Evolutionary conservation across 2,888 invertebrate genomes (phyloP).

Genomic region (Eueremaeus valkanovi): DNA sequence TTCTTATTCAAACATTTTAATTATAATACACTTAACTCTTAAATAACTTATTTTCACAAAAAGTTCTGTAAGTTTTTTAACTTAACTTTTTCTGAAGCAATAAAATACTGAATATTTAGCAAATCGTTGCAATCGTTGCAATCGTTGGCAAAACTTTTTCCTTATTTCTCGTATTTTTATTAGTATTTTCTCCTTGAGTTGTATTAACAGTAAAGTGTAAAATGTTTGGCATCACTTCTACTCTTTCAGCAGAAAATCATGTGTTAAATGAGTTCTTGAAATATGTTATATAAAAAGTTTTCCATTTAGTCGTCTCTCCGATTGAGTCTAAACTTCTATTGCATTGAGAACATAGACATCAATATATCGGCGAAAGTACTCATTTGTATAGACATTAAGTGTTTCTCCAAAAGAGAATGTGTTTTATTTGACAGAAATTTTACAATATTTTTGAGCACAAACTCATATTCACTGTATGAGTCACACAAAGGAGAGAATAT

Average conservation of each 20-base stretch:
- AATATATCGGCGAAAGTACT: neutral
- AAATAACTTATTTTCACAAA: too few relatives aligned
- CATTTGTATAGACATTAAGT: neutral
- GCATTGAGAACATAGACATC: too few relatives aligned
- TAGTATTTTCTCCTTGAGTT: neutral
- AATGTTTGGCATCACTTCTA: conserved; percentile 2
- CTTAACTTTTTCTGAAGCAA: too few relatives aligned
- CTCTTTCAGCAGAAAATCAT: neutral
- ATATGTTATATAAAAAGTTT: neutral
- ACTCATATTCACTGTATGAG: neutral
- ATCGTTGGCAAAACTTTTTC: neutral
- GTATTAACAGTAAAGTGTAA: neutral
- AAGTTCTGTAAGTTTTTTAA: too few relatives aligned
- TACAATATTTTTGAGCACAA: conserved; percentile 18
- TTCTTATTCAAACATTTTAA: too few relatives aligned
- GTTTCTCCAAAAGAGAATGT: neutral
- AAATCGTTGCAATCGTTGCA: too few relatives aligned
- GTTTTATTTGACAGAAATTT: neutral
- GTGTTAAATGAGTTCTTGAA: neutral
- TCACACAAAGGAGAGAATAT: neutral
- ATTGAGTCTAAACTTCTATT: neutral
- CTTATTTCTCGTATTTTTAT: neutral
- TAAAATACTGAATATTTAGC: too few relatives aligned
- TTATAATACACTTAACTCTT: too few relatives aligned
- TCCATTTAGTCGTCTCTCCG: neutral